Base-by-base conservation (phyloP, 2,888 invertebrate genomes). In the Neria commutata region DNA sequence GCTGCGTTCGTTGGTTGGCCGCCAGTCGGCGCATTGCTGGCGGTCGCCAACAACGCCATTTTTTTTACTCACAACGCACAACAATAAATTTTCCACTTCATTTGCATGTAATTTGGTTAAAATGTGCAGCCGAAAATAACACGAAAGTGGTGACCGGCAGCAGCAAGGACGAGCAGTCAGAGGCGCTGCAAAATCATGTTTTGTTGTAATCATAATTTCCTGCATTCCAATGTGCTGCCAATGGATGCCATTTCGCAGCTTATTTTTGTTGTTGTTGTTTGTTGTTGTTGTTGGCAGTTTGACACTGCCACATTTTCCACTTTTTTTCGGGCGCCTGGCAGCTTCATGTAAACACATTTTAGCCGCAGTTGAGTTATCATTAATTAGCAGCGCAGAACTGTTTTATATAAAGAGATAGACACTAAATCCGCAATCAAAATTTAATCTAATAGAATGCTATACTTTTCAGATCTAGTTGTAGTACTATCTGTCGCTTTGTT, bases 81-180 rank as follows among this genome's bases (percentile, higher is more conserved):
- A 25, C 25, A 24, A 48, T 48, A 48, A 48, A 48, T 48, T 48
- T 48, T 48, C 48, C 48, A 48, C 48, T 48, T 48, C 48, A 48
- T 25, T 48, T 26, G 29, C 48, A 48, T 48, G 48, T 48, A 26
- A 48, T 48, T 48, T 25, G 48, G 25, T 48, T 48, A 48, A 48
- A 48, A 11, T n/a, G 48, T n/a, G 4, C 42, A 19, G 42, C 17
- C 42, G 42, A 42, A 4, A n/a, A 42, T 42, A 14, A 17, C n/a
- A n/a, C 42, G 19, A 42, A 17, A 42, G 42, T 42, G 42, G 42
- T 17, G n/a, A 8, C 37, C 21, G 19, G 21, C 42, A 42, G 21
- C 42, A 19, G n/a, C 37, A n/a, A 14, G n/a, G n/a, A n/a, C n/a
- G n/a, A n/a, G n/a, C n/a, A n/a, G 5, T 37, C 37, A 14, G 4